phyloP scores from a whole-genome alignment of 2,113 vertebrate genomes.

The Bufo gargarizans region DNA sequence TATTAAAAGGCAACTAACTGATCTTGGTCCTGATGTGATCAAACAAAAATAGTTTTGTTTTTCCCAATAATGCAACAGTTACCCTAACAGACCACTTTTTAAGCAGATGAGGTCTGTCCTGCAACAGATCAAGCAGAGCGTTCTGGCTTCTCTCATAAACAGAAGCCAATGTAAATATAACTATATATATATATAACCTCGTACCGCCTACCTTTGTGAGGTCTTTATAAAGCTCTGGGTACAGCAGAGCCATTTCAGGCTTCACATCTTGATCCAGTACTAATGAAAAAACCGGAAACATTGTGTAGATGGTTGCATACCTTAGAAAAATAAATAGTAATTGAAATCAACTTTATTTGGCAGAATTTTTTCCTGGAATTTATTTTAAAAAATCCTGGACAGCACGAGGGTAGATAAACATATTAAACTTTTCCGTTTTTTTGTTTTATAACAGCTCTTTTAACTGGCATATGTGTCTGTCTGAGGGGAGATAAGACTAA shows the following conservation, averaged over 20 bases:
- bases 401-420: too few relatives aligned
- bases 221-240: slow-evolving; percentile 98
- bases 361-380: too few relatives aligned
- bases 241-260: slow-evolving; percentile 93
- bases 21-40: too few relatives aligned
- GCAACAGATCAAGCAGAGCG: too few relatives aligned
- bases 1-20: too few relatives aligned
- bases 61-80: too few relatives aligned
- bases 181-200: background rate
- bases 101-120: too few relatives aligned
- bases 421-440: background rate
- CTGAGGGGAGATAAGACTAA: background rate
- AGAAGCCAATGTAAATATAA: too few relatives aligned
- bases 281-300: slow-evolving; percentile 98
- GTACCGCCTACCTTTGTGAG: slow-evolving; percentile 86
- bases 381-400: background rate
- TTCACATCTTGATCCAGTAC: slow-evolving; percentile 97
- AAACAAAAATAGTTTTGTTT: too few relatives aligned
- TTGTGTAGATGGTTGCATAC: slow-evolving; percentile 96
- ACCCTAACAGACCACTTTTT: too few relatives aligned
- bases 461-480: background rate
- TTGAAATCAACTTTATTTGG: background rate
- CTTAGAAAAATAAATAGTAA: slow-evolving; percentile 66
- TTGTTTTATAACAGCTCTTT: background rate
- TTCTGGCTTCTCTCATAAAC: too few relatives aligned